Evolutionary conservation across 2,113 vertebrate species (phyloP).

Genomic region (Pantherophis guttatus): DNA sequence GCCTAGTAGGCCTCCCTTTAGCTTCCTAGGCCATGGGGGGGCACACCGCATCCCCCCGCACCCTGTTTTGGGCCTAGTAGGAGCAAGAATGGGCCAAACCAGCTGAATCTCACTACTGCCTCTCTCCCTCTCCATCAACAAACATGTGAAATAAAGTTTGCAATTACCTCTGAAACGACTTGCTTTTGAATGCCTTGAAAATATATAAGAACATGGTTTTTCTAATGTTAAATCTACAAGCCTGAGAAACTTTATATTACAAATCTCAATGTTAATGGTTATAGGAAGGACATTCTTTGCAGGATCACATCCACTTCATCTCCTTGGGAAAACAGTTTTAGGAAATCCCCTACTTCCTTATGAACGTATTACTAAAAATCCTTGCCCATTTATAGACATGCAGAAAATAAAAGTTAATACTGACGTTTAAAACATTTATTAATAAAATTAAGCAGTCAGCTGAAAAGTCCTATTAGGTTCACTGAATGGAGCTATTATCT

Average conservation of each 20-base stretch:
- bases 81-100: too few species aligned
- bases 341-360: neutral
- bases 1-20: too few species aligned
- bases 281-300: neutral
- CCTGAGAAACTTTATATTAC: neutral
- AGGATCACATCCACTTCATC: neutral
- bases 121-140: neutral
- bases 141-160: neutral
- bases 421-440: neutral
- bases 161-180: neutral
- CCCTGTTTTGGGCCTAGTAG: too few species aligned
- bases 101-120: neutral
- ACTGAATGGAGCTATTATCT: neutral
- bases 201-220: neutral
- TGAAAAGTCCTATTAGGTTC: neutral
- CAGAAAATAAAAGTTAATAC: neutral
- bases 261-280: neutral
- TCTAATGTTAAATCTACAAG: neutral
- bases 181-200: neutral
- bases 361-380: neutral
- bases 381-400: neutral
- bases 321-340: neutral
- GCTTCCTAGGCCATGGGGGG: too few species aligned
- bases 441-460: neutral
- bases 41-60: too few species aligned